Conservation (phyloP, 1,140 invertebrate genomes). For the Idris sp. region DNA sequence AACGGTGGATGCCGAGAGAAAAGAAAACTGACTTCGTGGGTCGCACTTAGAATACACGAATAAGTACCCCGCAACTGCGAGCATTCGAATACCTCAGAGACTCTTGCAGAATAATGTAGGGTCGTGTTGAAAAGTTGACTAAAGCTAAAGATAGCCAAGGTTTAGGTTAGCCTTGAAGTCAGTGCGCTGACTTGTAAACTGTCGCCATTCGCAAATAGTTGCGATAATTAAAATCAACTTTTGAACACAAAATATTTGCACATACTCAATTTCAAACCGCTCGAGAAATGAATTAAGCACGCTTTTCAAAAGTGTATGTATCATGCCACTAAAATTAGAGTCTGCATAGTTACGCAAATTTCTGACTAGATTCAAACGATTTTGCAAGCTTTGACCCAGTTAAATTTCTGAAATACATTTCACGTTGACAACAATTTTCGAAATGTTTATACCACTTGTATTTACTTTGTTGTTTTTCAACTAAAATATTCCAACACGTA, state of each 20-base stretch:
- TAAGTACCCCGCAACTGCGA: conserved; percentile 41
- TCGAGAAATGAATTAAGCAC: too few species aligned
- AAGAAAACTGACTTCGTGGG: conserved; percentile 46
- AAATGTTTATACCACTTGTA: too few species aligned
- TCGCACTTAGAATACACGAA: conserved; percentile 62
- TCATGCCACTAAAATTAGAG: conserved; percentile 22
- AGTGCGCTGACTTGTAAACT: conserved; percentile 51
- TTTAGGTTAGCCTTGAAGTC: conserved; percentile 63
- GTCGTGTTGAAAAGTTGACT: conserved; percentile 67
- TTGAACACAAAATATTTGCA: not conserved
- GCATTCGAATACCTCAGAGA: conserved; percentile 64
- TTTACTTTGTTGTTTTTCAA: too few species aligned
- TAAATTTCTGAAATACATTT: conserved; percentile 9
- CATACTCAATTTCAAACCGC: not conserved
- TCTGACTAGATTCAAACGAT: conserved; percentile 2
- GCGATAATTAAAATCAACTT: conserved; percentile 14
- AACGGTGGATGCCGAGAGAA: conserved; percentile 27
- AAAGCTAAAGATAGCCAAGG: conserved; percentile 68
- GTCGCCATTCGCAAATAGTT: conserved; percentile 41
- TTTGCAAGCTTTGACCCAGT: conserved; percentile 27
- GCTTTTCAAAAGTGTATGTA: conserved; percentile 21
- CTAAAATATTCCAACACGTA: too few species aligned
- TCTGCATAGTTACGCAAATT: conserved; percentile 7
- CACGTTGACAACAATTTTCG: too few species aligned
- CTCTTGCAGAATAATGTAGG: conserved; percentile 64